phyloP scores from a whole-genome alignment of 1,140 invertebrate species.

The Gryon sp. region DNA sequence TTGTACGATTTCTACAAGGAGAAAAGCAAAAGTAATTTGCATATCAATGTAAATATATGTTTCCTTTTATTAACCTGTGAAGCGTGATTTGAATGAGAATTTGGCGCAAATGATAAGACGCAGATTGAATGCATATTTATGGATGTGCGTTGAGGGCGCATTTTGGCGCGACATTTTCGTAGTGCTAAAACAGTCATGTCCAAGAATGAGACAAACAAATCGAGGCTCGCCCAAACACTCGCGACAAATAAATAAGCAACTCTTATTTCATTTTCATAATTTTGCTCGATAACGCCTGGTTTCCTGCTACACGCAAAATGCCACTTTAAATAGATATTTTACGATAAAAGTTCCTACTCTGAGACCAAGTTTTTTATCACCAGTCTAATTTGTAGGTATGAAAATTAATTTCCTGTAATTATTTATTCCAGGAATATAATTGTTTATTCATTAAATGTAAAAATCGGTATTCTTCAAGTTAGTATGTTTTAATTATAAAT shows the following conservation, averaged over 20 bases:
- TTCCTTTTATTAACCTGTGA: slow-evolving; percentile 48
- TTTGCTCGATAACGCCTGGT: slow-evolving; percentile 26
- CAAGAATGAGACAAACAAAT: no score
- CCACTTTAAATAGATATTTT: slow-evolving; percentile 28
- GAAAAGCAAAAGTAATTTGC: slow-evolving; percentile 34
- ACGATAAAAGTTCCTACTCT: slow-evolving; percentile 15
- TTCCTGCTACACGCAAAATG: slow-evolving; percentile 27
- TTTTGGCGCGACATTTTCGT: slow-evolving; percentile 27
- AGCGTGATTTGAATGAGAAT: slow-evolving; percentile 50
- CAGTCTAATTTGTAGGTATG: slow-evolving; percentile 9
- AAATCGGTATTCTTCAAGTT: no score
- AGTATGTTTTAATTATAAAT: no score
- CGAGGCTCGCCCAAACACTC: slow-evolving; percentile 10
- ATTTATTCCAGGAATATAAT: no score
- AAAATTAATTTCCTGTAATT: not conserved
- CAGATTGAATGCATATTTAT: slow-evolving; percentile 49
- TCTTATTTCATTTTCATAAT: slow-evolving; percentile 48
- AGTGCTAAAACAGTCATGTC: slow-evolving; percentile 7
- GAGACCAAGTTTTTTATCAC: not conserved
- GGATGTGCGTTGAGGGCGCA: slow-evolving; percentile 21
- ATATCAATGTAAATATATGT: slow-evolving; percentile 58
- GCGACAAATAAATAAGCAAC: slow-evolving; percentile 33
- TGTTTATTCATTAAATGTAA: no score
- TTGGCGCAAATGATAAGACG: slow-evolving; percentile 34
- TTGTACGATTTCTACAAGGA: not conserved